Evolutionary conservation across 2,113 vertebrate genomes (phyloP).

Genomic region (Calidris pugnax): DNA sequence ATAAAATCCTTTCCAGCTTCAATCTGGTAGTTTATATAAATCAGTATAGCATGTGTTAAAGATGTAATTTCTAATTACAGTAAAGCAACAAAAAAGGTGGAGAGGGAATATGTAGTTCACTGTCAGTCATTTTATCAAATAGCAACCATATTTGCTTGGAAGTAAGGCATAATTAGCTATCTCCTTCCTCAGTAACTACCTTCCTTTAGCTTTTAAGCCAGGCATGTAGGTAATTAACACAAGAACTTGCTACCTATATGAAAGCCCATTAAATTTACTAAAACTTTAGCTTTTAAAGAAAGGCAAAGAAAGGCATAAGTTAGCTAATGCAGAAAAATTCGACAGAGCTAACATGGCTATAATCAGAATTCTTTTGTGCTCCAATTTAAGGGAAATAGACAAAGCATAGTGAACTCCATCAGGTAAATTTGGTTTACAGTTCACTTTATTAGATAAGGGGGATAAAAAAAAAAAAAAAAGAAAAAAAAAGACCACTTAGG

Average conservation of each 20-base stretch:
- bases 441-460: not conserved
- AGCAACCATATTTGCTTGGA: not conserved
- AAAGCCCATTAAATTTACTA: not conserved
- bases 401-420: not conserved
- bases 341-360: not conserved
- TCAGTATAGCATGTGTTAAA: not conserved
- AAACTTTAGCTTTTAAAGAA: not conserved
- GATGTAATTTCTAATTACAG: conserved; percentile 2
- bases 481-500: not conserved
- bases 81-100: not conserved
- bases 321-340: not conserved
- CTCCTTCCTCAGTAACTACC: not conserved
- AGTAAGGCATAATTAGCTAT: not conserved
- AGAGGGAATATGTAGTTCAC: not conserved
- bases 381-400: not conserved
- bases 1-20: conserved; percentile 29
- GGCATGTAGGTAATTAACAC: not conserved
- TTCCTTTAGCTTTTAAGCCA: not conserved
- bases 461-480: not conserved
- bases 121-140: not conserved
- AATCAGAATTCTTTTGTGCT: not conserved
- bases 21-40: conserved; percentile 27
- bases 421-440: not conserved
- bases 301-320: not conserved
- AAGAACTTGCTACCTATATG: not conserved